These are phyloP conservation scores for Chroicocephalus ridibundus DNA, from an alignment of 2,113 vertebrate genomes.

Conservation along the genomic window DNA sequence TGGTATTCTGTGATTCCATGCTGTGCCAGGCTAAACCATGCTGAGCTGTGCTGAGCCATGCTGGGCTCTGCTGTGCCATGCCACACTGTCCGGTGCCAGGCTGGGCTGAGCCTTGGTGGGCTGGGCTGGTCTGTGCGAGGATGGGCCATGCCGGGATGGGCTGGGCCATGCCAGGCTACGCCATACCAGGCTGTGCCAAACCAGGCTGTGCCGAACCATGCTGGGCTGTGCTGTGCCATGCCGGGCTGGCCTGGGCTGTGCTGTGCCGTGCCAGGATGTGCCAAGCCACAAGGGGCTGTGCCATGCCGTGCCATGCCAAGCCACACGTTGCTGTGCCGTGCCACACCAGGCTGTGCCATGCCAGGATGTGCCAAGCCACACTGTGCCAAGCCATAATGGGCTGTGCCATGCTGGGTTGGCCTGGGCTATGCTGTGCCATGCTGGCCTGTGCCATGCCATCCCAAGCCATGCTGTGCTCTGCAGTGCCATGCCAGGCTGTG, in stretches of 20 bases:
- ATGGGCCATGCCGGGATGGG: not conserved
- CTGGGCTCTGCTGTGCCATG: not conserved
- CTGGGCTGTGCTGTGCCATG: not conserved
- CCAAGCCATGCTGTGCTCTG: accelerated
- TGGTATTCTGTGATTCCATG: not conserved
- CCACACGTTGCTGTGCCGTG: too few species aligned
- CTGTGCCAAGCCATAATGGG: too few species aligned
- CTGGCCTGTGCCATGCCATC: not conserved
- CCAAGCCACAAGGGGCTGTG: not conserved
- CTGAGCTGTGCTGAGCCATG: not conserved
- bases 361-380: too few species aligned
- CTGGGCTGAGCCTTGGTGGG: not conserved
- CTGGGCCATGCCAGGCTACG: not conserved
- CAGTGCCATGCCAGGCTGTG: too few species aligned
- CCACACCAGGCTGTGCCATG: too few species aligned
- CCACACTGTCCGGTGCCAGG: not conserved
- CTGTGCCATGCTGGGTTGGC: not conserved
- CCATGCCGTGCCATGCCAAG: too few species aligned
- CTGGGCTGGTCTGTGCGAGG: not conserved
- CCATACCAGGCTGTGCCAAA: too few species aligned
- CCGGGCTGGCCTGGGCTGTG: not conserved
- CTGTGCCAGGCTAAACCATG: not conserved
- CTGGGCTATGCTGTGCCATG: not conserved
- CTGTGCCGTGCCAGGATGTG: not conserved
- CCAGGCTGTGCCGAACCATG: not conserved